Evolutionary conservation across 2,113 vertebrate species (phyloP).

Genomic region (Boulengeromyrus knoepffleri): DNA sequence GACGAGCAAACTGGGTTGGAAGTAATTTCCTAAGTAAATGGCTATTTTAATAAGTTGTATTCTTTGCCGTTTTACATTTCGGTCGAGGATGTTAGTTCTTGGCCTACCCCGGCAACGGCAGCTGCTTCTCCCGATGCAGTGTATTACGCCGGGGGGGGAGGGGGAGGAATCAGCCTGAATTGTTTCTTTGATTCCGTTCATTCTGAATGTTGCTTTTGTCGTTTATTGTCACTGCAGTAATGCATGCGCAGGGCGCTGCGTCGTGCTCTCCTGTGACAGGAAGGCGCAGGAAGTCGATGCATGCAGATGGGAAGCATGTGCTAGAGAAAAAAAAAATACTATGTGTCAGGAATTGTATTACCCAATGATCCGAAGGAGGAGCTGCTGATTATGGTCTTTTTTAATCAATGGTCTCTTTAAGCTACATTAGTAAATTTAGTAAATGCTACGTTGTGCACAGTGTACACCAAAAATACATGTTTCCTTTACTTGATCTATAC

Average conservation of each 20-base stretch:
- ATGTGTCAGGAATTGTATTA: background rate
- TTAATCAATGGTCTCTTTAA: background rate
- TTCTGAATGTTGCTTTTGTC: conserved; percentile 18
- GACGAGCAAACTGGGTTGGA: background rate
- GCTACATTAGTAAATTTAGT: background rate
- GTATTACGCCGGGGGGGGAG: too few relatives aligned
- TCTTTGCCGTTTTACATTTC: background rate
- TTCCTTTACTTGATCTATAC: conserved; percentile 3
- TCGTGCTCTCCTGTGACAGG: background rate
- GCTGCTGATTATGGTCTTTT: background rate
- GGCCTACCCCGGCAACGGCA: background rate
- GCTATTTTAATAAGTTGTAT: background rate
- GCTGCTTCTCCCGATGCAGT: background rate
- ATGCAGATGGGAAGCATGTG: background rate
- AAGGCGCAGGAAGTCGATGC: background rate
- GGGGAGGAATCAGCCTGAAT: background rate
- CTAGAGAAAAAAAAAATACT: background rate
- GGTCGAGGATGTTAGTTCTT: background rate
- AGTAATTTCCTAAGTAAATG: background rate
- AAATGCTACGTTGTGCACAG: background rate
- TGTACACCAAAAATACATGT: background rate
- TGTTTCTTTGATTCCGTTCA: conserved; percentile 22
- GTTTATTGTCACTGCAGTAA: background rate
- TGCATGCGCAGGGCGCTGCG: conserved; percentile 23
- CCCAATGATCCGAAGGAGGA: background rate